Evolutionary conservation across 1,140 invertebrate genomes (phyloP).

Genomic region (Dendrolimus kikuchii): DNA sequence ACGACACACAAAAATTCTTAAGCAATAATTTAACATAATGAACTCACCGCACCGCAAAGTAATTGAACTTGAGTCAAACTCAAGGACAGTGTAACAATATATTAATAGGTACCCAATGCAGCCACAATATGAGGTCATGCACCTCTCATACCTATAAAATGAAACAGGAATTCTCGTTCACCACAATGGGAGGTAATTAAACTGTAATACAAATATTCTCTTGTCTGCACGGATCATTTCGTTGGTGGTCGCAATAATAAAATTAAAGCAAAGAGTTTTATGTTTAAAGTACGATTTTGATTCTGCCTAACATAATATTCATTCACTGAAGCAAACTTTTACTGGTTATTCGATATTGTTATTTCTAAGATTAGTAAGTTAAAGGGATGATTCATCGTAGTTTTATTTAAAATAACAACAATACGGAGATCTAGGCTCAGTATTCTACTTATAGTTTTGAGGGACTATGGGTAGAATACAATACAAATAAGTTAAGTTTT

Average conservation of each 20-base stretch:
- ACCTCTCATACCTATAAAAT: conserved; percentile 8
- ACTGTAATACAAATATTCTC: conserved; percentile 62
- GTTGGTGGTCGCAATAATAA: conserved; percentile 60
- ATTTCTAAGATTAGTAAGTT: too few relatives aligned
- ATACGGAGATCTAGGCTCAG: too few relatives aligned
- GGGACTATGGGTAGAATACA: too few relatives aligned
- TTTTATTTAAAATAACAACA: too few relatives aligned
- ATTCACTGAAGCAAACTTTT: not conserved
- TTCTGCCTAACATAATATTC: not conserved
- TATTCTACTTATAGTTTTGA: too few relatives aligned
- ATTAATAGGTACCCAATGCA: conserved; percentile 2
- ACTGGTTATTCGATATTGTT: too few relatives aligned
- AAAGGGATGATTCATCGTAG: too few relatives aligned
- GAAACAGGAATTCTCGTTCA: conserved; percentile 30
- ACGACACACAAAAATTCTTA: too few relatives aligned
- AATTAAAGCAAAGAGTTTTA: conserved; percentile 32
- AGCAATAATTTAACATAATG: too few relatives aligned
- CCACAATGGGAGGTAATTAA: conserved; percentile 67
- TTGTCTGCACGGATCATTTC: conserved; percentile 48
- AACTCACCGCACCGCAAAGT: conserved; percentile 8
- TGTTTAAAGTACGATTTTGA: not conserved
- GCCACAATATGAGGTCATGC: too few relatives aligned
- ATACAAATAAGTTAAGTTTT: too few relatives aligned
- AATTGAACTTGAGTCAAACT: conserved; percentile 13
- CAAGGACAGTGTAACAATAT: conserved; percentile 16